These are phyloP conservation scores for Thalassarche chlororhynchos DNA, from an alignment of 2,113 vertebrate species.

Conservation along the genomic window DNA sequence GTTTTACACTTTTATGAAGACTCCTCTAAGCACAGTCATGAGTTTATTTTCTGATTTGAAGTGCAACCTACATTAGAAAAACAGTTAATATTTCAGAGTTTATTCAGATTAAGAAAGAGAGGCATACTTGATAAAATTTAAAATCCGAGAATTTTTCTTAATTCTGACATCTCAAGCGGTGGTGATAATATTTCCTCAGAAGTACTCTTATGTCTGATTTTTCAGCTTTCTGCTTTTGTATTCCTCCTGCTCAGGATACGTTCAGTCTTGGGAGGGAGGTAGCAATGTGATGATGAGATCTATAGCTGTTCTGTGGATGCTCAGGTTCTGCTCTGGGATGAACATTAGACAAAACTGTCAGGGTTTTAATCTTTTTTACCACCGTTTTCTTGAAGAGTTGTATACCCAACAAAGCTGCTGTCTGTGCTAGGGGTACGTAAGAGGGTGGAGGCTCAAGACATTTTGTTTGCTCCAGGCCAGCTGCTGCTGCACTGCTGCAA, in stretches of 20 bases:
- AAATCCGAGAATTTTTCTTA: not conserved
- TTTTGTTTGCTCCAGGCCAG: not conserved
- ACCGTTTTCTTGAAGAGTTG: not conserved
- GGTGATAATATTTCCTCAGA: not conserved
- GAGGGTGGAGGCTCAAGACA: not conserved
- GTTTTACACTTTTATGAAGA: not conserved
- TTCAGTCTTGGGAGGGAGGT: not conserved
- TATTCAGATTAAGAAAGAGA: not conserved
- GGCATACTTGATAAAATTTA: not conserved
- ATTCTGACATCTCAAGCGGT: not conserved
- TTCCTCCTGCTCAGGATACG: not conserved
- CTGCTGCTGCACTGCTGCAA: fast-evolving
- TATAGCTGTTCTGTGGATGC: not conserved
- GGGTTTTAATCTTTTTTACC: not conserved
- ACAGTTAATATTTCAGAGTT: not conserved
- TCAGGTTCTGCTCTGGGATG: not conserved
- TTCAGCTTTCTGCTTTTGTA: not conserved
- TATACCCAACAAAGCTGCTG: not conserved
- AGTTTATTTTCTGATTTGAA: not conserved
- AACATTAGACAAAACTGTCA: not conserved
- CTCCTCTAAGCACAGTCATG: not conserved
- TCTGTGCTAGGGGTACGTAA: not conserved
- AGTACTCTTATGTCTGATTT: not conserved
- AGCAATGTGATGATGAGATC: not conserved
- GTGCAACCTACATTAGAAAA: not conserved